Evolutionary conservation across 2,797 vertebrate species (phyloP).

Genomic region (Muscicapa striata): DNA sequence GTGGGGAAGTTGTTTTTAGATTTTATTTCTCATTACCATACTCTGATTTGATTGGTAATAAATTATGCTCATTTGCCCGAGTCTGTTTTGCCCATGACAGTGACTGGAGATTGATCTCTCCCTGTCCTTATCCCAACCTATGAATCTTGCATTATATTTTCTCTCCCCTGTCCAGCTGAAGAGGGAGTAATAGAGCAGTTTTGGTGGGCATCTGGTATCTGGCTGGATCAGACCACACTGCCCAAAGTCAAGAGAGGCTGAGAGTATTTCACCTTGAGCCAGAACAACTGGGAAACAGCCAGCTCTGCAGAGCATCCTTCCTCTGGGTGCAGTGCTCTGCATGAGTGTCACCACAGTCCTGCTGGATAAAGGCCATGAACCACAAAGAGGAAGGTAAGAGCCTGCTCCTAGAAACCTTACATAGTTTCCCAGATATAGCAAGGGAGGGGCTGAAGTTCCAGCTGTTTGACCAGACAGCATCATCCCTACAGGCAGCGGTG

Average conservation of each 20-base stretch:
- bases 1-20: neutral
- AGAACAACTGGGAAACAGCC: neutral
- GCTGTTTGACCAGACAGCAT: neutral
- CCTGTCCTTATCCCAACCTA: neutral
- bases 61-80: neutral
- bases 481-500: neutral
- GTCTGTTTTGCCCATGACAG: neutral
- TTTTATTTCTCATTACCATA: neutral
- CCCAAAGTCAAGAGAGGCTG: neutral
- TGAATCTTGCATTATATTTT: neutral
- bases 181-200: neutral
- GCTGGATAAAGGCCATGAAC: neutral
- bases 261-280: neutral
- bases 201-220: neutral
- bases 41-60: neutral
- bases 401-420: neutral
- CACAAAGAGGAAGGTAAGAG: neutral
- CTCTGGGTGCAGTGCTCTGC: neutral
- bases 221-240: neutral
- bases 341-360: neutral
- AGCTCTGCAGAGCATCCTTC: neutral
- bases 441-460: neutral
- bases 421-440: neutral
- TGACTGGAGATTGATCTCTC: neutral
- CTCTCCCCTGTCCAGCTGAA: neutral